phyloP scores from a whole-genome alignment of 2,888 invertebrate species.

The Himalopsyche anomala region DNA sequence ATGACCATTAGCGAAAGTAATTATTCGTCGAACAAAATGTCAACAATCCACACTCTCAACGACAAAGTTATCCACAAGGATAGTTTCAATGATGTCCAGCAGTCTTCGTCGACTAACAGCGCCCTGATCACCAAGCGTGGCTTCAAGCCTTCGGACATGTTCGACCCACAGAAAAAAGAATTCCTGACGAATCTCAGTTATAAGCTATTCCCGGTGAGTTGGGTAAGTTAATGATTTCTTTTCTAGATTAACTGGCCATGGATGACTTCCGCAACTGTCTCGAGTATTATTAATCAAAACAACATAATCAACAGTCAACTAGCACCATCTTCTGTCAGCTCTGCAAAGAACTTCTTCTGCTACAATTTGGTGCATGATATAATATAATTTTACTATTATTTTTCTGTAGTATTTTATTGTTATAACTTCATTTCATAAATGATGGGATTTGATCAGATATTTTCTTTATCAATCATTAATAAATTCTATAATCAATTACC shows the following conservation, averaged over 20 bases:
- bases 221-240: slow-evolving; percentile 79
- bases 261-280: slow-evolving; percentile 46
- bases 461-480: no score
- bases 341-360: slow-evolving; percentile 31
- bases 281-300: slow-evolving; percentile 17
- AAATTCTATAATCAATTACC: no score
- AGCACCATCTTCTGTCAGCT: slow-evolving; percentile 18
- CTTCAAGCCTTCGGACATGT: slow-evolving; percentile 90
- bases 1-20: slow-evolving; percentile 77
- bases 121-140: slow-evolving; percentile 84
- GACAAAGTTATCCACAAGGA: slow-evolving; percentile 74
- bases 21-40: slow-evolving; percentile 76
- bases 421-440: neutral
- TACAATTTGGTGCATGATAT: slow-evolving; percentile 27
- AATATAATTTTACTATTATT: neutral
- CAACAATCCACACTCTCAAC: slow-evolving; percentile 75
- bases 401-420: neutral
- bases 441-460: neutral
- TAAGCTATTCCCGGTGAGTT: slow-evolving; percentile 88
- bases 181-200: slow-evolving; percentile 88
- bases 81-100: slow-evolving; percentile 75
- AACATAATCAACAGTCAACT: slow-evolving; percentile 24
- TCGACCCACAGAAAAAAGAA: slow-evolving; percentile 87
- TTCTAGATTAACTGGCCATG: slow-evolving; percentile 50
- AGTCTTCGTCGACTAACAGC: slow-evolving; percentile 76